Percentiles rank a stretch among this genome's conserved stretches.
These are phyloP conservation scores for Beris chalybata DNA, from an alignment of 2,888 invertebrate species.

Conservation along the genomic window DNA sequence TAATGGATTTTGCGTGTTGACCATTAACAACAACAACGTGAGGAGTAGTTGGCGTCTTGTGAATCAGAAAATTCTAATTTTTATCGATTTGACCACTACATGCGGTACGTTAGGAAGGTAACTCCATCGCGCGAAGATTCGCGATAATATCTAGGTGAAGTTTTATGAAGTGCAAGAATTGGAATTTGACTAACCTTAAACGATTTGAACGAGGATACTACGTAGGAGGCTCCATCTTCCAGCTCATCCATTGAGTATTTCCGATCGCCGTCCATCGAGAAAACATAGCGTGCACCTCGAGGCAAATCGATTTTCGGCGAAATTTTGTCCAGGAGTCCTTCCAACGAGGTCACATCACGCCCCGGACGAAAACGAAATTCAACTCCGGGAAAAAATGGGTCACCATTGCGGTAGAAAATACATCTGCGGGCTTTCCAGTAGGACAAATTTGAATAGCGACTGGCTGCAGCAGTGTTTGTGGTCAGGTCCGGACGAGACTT, in stretches of 20 bases:
- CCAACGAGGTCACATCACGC: constrained; percentile 82
- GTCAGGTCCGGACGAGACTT: constrained; percentile 55
- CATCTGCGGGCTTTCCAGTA: constrained; percentile 87
- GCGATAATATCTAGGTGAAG: too few species aligned
- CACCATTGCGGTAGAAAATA: constrained; percentile 91
- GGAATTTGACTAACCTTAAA: constrained; percentile 72
- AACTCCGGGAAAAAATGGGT: constrained; percentile 87
- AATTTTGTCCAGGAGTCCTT: constrained; percentile 81
- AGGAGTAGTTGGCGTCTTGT: background rate
- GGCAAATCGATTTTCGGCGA: constrained; percentile 86
- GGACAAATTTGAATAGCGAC: constrained; percentile 75
- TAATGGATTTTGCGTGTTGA: constrained; percentile 38
- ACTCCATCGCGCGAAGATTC: background rate
- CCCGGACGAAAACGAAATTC: constrained; percentile 88
- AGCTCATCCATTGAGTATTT: constrained; percentile 83
- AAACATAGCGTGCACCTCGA: constrained; percentile 86
- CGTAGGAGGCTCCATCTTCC: constrained; percentile 89
- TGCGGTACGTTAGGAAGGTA: background rate
- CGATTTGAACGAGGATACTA: constrained; percentile 88
- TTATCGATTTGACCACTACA: constrained; percentile 28
- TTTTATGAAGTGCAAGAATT: background rate
- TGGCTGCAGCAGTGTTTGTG: constrained; percentile 50
- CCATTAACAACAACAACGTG: constrained; percentile 14
- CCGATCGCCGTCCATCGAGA: constrained; percentile 87
- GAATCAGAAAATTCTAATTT: constrained; percentile 21